Evolutionary conservation across 2,797 vertebrate species (phyloP).

Genomic region (Paguma larvata): DNA sequence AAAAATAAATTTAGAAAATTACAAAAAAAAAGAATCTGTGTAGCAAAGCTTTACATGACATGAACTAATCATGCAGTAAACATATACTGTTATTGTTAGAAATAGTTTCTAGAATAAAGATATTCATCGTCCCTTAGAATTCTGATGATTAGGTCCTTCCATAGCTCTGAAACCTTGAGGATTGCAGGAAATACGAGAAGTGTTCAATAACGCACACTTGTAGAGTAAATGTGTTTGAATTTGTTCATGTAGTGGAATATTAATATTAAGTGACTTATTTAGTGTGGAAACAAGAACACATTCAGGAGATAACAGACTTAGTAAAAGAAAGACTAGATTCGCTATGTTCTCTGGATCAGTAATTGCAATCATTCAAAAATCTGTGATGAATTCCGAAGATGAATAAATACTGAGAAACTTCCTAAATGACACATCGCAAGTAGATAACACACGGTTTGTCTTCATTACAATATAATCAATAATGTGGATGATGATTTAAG

Average conservation of each 20-base stretch:
- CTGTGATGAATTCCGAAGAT: slow-evolving; percentile 25
- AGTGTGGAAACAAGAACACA: neutral
- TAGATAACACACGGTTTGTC: slow-evolving; percentile 22
- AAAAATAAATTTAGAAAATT: too few relatives aligned
- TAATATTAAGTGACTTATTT: neutral
- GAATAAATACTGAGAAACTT: slow-evolving; percentile 26
- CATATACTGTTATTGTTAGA: neutral
- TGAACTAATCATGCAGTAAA: neutral
- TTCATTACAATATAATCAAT: slow-evolving; percentile 60
- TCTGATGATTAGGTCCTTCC: neutral
- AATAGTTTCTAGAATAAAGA: neutral
- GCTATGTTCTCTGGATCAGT: slow-evolving; percentile 15
- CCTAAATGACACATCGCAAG: slow-evolving; percentile 15
- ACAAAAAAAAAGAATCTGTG: neutral
- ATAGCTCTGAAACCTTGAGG: neutral
- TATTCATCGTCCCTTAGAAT: neutral
- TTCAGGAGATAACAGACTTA: neutral
- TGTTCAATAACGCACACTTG: neutral
- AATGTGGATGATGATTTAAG: slow-evolving; percentile 57
- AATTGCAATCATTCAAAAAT: slow-evolving; percentile 57
- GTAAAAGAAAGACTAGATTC: slow-evolving; percentile 2
- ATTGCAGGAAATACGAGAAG: neutral
- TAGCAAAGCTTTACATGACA: neutral
- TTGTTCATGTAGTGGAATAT: neutral
- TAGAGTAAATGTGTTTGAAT: neutral